Evolutionary conservation across 1,140 invertebrate genomes (phyloP), one percentile per base, ranked within the genome.

Genomic region (Drosophila repleta): DNA sequence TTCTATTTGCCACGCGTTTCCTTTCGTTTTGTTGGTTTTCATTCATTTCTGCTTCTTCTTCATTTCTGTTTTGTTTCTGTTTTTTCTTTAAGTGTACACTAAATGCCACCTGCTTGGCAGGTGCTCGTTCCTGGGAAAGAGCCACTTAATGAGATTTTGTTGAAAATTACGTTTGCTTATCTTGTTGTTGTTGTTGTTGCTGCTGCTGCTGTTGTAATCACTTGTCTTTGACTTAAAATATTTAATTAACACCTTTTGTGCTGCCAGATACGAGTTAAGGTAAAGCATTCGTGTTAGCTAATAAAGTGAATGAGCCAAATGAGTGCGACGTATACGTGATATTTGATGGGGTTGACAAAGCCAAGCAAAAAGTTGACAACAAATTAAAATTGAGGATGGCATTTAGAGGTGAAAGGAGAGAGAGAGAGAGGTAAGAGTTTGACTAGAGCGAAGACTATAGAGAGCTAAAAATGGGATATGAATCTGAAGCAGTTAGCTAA

Each of bases 181-280:
- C 35, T 41, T 74, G 61, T 45, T 43, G 63, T 58, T 48, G 62
- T 51, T 68, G 35, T 58, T 51, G 24, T 21, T 53, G 52, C 53
- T 61, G 48, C 24, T 61, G 48, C 24, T 67, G 56, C 43, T 58
- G 37, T 71, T 81, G 77, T 67, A 74, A 87, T 81, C 74, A 82
- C 69, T 64, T 78, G 77, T 81, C 81, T 87, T 87, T 85, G 82
- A 66, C 60, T 64, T 39, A 67, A 85, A 87, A 87, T 85, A 85
- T 85, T 85, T 87, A 87, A 85, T 85, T 78, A 85, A 85, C 83
- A 73, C 83, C 83, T 67, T 85, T 87, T 82, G 82, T 88, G 8
- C 26, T 56, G 35, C n/a, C 41, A 45, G 15, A 18, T 45, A 17
- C 17, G 11, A 5, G 32, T 13, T 13, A 43, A 53, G 32, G 15